These are phyloP conservation scores for Polymixis lichenea DNA, from an alignment of 2,888 invertebrate species.

Conservation along the genomic window DNA sequence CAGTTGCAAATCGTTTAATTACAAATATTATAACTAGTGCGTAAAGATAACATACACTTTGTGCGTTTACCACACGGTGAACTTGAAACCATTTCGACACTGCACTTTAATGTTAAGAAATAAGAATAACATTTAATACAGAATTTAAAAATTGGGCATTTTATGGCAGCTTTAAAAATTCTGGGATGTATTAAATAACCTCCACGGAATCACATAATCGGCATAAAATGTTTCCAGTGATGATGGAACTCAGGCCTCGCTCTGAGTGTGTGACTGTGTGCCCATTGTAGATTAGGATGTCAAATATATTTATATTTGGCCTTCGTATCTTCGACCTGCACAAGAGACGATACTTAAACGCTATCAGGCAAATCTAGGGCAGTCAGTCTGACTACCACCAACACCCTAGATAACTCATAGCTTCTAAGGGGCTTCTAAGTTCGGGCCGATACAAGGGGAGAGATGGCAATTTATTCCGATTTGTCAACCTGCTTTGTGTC, in stretches of 20 bases:
- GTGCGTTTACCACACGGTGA: slow-evolving; percentile 37
- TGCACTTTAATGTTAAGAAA: slow-evolving; percentile 39
- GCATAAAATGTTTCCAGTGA: neutral
- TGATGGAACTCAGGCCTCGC: neutral
- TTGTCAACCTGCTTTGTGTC: too few species aligned
- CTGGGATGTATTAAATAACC: neutral
- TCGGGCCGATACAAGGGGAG: neutral
- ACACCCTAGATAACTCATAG: too few species aligned
- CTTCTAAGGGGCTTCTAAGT: neutral
- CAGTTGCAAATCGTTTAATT: slow-evolving; percentile 51
- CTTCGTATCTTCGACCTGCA: neutral
- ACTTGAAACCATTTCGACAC: slow-evolving; percentile 58
- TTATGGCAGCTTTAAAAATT: neutral
- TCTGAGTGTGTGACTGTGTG: neutral
- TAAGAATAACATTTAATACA: slow-evolving; percentile 8
- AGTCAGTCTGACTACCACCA: too few species aligned
- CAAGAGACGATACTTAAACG: neutral
- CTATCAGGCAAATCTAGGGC: neutral
- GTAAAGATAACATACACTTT: slow-evolving; percentile 55
- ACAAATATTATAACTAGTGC: slow-evolving; percentile 52
- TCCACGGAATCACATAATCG: neutral
- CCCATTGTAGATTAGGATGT: neutral
- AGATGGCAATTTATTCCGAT: too few species aligned
- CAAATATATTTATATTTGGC: neutral
- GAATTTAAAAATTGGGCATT: neutral